Evolutionary conservation across 2,888 invertebrate genomes (phyloP), one percentile per base, ranked within the genome.

Genomic region (Cepaea hortensis): DNA sequence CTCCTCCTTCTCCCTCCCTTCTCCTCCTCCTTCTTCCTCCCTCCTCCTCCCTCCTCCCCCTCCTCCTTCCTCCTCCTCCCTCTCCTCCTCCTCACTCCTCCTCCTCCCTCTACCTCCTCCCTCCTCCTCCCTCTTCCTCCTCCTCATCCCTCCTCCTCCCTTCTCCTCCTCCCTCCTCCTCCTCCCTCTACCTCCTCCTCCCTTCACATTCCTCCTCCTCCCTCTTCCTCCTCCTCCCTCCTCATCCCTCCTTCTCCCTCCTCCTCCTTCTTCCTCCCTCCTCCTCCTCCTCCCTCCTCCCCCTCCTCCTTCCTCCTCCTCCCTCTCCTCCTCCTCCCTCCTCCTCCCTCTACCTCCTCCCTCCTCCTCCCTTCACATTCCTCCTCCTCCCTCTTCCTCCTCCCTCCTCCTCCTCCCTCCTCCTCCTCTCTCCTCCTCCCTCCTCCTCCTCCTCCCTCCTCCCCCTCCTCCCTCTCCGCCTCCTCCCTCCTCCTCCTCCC

Each of bases 171-270:
- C 23, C 20, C n/a, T 18, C 79, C 46, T 68, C 23, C 76, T 15
- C 62, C 7, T 11, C 62, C 7, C 7, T 7, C 70, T 85, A 46
- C 23, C 62, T 77, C n/a, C 9, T 48, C 0, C 65, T 23, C 76
- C n/a, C n/a, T n/a, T n/a, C n/a, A n/a, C n/a, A n/a, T n/a, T n/a
- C n/a, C n/a, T n/a, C n/a, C n/a, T n/a, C 7, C 75, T 23, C 55
- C 15, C 62, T n/a, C 80, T 70, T 72, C 20, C 79, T 11, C 35
- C 61, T 55, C 46, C 83, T 9, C 83, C 46, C 83, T n/a, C 48
- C 20, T 9, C 48, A 20, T n/a, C n/a, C 18, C 46, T 20, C 73
- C 35, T n/a, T 6, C n/a, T 20, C 83, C 50, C 73, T 46, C 73
- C 23, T 62, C 23, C 76, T 13, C 84, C 62, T 35, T 23, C 18